These are phyloP conservation scores for Epinephelus fuscoguttatus DNA, from an alignment of 2,113 vertebrate species.

Conservation along the genomic window DNA sequence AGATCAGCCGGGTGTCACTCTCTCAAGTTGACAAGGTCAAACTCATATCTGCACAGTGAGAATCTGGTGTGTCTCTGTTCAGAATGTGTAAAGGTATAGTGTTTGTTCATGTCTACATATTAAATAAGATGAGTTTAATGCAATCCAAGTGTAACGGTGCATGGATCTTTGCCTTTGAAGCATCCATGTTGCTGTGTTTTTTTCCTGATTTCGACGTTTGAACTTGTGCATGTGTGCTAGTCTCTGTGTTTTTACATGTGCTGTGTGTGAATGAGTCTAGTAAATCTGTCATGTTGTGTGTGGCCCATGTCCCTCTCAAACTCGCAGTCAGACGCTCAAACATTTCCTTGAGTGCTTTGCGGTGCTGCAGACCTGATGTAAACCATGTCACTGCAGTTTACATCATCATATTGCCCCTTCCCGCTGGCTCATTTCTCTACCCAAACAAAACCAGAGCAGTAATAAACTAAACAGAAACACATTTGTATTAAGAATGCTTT, in stretches of 20 bases:
- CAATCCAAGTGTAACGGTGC: neutral
- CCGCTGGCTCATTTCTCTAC: neutral
- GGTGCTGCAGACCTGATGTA: conserved; percentile 43
- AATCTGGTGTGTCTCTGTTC: neutral
- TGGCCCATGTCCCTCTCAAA: conserved; percentile 34
- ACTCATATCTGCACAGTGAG: conserved; percentile 56
- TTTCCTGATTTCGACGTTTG: neutral
- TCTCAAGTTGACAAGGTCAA: conserved; percentile 68
- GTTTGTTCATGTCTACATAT: neutral
- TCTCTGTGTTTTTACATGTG: conserved; percentile 29
- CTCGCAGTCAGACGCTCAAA: conserved; percentile 12
- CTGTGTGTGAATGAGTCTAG: neutral
- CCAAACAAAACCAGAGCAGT: conserved; percentile 41
- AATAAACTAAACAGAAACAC: conserved; percentile 37
- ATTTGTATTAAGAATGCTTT: conserved; percentile 31
- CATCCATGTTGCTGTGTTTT: too few species aligned
- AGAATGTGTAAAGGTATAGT: neutral
- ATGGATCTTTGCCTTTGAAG: neutral
- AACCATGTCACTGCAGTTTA: conserved; percentile 60
- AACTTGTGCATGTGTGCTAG: neutral
- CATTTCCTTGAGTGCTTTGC: conserved; percentile 46
- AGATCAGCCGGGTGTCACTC: conserved; percentile 23
- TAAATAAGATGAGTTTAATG: neutral
- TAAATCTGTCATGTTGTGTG: conserved; percentile 51
- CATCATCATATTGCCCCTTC: conserved; percentile 25